Evolutionary conservation across 2,113 vertebrate genomes (phyloP).

Genomic region (Lophotis ruficrista): DNA sequence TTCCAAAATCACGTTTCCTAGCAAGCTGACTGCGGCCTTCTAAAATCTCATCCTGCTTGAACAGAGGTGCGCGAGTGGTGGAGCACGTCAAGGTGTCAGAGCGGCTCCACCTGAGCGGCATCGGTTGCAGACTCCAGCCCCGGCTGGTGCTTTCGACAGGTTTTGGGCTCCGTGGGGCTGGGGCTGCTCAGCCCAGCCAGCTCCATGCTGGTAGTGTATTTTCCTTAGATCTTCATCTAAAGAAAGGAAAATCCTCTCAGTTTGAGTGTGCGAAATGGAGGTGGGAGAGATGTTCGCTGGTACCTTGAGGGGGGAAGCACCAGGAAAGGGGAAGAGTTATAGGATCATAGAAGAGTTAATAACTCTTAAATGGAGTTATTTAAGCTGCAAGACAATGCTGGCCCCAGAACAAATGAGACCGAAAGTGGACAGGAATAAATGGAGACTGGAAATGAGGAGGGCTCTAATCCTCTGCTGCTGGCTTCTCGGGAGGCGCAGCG

Average conservation of each 20-base stretch:
- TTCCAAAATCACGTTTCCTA: not conserved
- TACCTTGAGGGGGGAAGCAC: not conserved
- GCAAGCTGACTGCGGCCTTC: not conserved
- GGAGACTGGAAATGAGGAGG: not conserved
- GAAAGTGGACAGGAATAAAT: not conserved
- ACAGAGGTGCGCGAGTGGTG: fast-evolving
- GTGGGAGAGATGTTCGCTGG: not conserved
- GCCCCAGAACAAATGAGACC: not conserved
- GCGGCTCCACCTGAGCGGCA: not conserved
- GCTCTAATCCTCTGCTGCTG: not conserved
- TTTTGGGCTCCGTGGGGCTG: not conserved
- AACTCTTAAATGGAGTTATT: not conserved
- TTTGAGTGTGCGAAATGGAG: not conserved
- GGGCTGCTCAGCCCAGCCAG: not conserved
- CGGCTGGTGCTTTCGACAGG: not conserved
- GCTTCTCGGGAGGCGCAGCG: not conserved
- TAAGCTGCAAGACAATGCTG: not conserved
- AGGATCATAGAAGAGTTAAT: too few species aligned
- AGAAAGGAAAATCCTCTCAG: not conserved
- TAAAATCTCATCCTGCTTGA: not conserved
- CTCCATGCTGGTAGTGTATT: fast-evolving
- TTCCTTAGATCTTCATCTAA: not conserved
- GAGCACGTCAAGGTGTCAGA: not conserved
- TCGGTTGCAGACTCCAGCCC: not conserved
- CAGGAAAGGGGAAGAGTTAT: not conserved